These are phyloP conservation scores for Bombus haemorrhoidalis DNA, from an alignment of 1,140 invertebrate genomes.

Conservation along the genomic window DNA sequence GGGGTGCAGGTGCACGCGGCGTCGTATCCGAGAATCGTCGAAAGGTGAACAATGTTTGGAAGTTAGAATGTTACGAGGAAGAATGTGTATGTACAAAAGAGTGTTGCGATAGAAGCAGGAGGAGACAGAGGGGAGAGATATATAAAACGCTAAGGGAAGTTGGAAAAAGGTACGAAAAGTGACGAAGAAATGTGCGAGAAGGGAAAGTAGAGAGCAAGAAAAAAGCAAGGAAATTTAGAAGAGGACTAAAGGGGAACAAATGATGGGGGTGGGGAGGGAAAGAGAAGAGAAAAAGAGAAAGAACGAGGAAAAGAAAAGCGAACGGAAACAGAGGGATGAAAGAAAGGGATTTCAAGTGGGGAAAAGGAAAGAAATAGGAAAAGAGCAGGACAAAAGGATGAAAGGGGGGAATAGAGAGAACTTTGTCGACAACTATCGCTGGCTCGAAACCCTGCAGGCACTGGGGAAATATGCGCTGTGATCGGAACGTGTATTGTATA, in stretches of 20 bases:
- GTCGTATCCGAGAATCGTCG: slow-evolving; percentile 13
- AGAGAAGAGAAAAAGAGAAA: background rate
- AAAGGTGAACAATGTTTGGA: slow-evolving; percentile 35
- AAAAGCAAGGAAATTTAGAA: background rate
- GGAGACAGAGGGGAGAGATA: background rate
- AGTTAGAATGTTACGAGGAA: background rate
- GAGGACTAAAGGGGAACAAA: background rate
- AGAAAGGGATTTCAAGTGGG: background rate
- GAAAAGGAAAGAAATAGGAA: background rate
- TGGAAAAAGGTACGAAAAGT: background rate
- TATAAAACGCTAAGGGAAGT: background rate
- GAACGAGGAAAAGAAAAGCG: background rate
- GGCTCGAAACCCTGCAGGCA: slow-evolving; percentile 33
- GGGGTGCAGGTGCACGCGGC: slow-evolving; percentile 14
- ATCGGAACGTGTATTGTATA: slow-evolving; percentile 40
- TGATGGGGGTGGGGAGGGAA: background rate
- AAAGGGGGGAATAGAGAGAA: slow-evolving; percentile 18
- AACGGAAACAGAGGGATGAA: background rate
- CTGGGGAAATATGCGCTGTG: slow-evolving; percentile 51
- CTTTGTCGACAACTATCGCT: slow-evolving; percentile 48
- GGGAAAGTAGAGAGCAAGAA: background rate
- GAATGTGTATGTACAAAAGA: slow-evolving; percentile 19
- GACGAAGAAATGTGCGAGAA: background rate
- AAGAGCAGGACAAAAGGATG: background rate
- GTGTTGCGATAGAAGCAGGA: background rate